Base-by-base conservation (phyloP, 1,140 invertebrate species). In the Popillia japonica region DNA sequence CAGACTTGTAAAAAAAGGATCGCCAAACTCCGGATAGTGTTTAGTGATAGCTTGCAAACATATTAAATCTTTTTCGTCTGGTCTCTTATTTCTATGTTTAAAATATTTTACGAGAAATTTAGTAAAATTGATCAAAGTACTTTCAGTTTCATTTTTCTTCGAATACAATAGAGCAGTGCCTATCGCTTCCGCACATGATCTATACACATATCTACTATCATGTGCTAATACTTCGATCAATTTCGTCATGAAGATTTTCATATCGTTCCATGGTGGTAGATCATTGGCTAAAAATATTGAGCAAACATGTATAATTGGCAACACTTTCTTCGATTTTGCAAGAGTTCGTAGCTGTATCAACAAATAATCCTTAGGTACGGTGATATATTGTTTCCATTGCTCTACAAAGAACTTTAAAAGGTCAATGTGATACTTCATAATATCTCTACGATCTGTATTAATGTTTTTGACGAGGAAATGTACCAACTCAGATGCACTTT, bases 371-470 rank as follows among this genome's bases (percentile, higher is more conserved):
- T 87, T 84, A 40, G 90, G 88, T n/a, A 91, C 80, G 23, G 85
- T 81, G 11, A 92, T 82, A 76, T 85, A 83, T 7, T 83, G 77
- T 78, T 88, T 88, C 91, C 92, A 93, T 17, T 87, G 84, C 78
- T 90, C 88, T 9, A 92, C 83, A 2, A 92, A 81, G 8, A 86
- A 88, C 80, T 87, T 87, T 2, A 94, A 83, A 27, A 93, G 81
- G 40, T 91, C 88, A 40, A 92, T 80, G 81, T 92, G 92, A 79
- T 92, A 90, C 76, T 88, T 89, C 74, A 91, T 89, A 17, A 93
- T 81, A 40, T 88, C 88, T 80, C 84, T 84, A 76, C 79, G 84
- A 82, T 83, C 80, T 81, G 86, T 87, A 77, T 87, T 84, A 40
- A 88, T 83, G 80, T 88, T 86, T 74, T 83, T 84, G 78, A 86